Evolutionary conservation across 2,888 invertebrate genomes (phyloP).

Genomic region (Melinaea menophilus): DNA sequence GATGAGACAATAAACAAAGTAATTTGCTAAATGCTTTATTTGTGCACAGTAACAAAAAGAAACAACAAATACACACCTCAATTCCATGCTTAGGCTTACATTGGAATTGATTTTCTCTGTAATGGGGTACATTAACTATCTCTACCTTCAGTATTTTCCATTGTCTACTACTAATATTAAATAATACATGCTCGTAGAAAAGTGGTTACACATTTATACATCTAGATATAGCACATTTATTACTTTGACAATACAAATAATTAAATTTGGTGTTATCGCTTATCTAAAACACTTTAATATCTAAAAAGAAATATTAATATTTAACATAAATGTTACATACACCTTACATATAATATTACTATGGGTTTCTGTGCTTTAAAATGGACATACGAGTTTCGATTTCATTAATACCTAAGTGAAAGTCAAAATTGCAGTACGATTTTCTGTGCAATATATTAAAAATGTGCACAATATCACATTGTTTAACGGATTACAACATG

Average conservation of each 20-base stretch:
- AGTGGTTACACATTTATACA: conserved; percentile 22
- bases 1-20: conserved; percentile 2
- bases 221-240: conserved; percentile 14
- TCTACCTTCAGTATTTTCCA: conserved; percentile 25
- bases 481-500: conserved; percentile 7
- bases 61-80: conserved; percentile 37
- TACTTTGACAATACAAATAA: conserved; percentile 3
- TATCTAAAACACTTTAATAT: background rate
- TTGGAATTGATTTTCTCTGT: conserved; percentile 27
- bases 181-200: conserved; percentile 25
- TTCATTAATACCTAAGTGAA: conserved; percentile 10
- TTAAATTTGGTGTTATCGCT: conserved; percentile 4
- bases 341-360: background rate
- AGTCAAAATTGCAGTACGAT: conserved; percentile 7
- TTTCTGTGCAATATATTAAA: conserved; percentile 24
- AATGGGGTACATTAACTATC: conserved; percentile 18
- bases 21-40: conserved; percentile 52
- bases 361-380: conserved; percentile 21
- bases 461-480: conserved; percentile 19
- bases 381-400: conserved; percentile 21
- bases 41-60: conserved; percentile 47
- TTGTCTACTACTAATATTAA: conserved; percentile 24
- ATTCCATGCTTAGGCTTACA: conserved; percentile 50
- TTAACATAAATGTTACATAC: no score
- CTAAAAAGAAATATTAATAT: conserved; percentile 3